These are phyloP conservation scores for Stratiolaelaps scimitus DNA, from an alignment of 1,140 invertebrate genomes.

Conservation along the genomic window DNA sequence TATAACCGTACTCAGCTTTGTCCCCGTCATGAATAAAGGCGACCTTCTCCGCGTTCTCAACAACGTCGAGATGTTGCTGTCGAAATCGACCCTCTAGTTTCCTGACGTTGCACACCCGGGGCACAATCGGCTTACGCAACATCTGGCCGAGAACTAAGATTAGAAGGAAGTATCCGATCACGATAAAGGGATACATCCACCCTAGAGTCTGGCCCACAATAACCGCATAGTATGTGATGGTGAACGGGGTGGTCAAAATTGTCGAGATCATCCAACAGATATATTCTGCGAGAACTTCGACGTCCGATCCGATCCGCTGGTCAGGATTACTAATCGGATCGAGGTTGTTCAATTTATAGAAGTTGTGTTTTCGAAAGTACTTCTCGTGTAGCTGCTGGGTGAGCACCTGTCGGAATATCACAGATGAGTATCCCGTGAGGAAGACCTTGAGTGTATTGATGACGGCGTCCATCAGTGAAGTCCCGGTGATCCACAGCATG, in stretches of 20 bases:
- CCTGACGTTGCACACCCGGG: background rate
- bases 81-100: slow-evolving; percentile 11
- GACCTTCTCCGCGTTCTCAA: background rate
- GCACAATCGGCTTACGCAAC: background rate
- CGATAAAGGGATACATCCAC: background rate
- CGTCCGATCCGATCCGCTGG: background rate
- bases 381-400: slow-evolving; percentile 35
- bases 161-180: background rate
- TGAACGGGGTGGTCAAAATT: slow-evolving; percentile 13
- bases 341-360: slow-evolving; percentile 35
- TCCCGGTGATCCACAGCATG: background rate
- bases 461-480: background rate
- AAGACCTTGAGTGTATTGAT: background rate
- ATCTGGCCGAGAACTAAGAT: background rate
- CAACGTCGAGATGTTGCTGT: slow-evolving; percentile 15
- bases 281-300: background rate
- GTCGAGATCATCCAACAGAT: background rate
- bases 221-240: slow-evolving; percentile 1
- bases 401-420: background rate
- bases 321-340: background rate
- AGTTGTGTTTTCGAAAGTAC: slow-evolving; percentile 39
- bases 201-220: background rate
- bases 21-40: background rate
- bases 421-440: background rate
- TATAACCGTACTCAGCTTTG: background rate